Evolutionary conservation across 2,113 vertebrate genomes (phyloP).

Genomic region (Megaleporinus macrocephalus): DNA sequence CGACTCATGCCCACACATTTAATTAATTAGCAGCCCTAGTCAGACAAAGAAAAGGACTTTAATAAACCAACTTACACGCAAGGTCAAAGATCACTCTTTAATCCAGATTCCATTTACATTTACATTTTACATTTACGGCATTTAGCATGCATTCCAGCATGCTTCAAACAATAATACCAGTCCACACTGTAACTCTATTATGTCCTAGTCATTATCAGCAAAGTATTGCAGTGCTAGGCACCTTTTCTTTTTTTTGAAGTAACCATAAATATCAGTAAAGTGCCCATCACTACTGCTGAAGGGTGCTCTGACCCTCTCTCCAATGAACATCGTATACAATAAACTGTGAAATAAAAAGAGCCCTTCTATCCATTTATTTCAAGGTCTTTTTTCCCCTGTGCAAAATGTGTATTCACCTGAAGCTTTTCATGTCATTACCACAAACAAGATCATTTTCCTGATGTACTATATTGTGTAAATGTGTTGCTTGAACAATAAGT

Average conservation of each 20-base stretch:
- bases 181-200: too few species aligned
- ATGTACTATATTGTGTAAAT: conserved; percentile 46
- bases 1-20: conserved; percentile 16
- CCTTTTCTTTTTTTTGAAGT: too few species aligned
- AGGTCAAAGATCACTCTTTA: too few species aligned
- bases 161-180: too few species aligned
- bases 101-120: too few species aligned
- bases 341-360: conserved; percentile 25
- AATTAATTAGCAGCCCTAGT: conserved; percentile 45
- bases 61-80: too few species aligned
- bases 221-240: background rate
- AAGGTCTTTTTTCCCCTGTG: conserved; percentile 11
- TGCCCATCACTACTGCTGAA: background rate
- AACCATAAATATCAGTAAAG: background rate
- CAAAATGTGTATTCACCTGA: background rate
- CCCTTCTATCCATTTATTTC: conserved; percentile 11
- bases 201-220: too few species aligned
- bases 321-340: background rate
- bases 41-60: too few species aligned
- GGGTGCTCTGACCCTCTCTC: background rate
- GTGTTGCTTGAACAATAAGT: conserved; percentile 44
- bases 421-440: conserved; percentile 36
- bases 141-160: too few species aligned
- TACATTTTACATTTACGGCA: too few species aligned
- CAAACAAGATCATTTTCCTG: conserved; percentile 44